Conservation (phyloP, 2,888 invertebrate genomes). For the Drosophila yooni region DNA sequence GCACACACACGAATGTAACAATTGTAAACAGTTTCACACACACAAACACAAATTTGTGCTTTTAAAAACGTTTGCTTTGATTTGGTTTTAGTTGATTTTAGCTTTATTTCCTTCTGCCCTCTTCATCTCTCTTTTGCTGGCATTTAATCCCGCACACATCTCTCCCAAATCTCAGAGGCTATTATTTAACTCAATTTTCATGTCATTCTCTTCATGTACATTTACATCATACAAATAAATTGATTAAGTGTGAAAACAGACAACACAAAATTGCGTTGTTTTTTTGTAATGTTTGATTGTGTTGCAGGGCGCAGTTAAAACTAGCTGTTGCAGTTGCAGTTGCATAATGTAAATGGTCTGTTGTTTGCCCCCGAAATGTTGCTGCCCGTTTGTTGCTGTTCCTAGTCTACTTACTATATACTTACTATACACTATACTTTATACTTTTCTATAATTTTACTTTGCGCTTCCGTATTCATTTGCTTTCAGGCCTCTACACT, state of each 20-base stretch:
- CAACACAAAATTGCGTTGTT: conserved; percentile 17
- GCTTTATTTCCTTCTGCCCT: conserved; percentile 7
- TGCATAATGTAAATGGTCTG: conserved; percentile 25
- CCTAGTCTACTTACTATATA: conserved; percentile 21
- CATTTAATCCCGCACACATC: conserved; percentile 24
- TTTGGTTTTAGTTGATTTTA: conserved; percentile 22
- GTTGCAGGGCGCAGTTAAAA: conserved; percentile 34
- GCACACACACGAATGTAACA: conserved; percentile 22
- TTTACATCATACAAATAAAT: conserved; percentile 14
- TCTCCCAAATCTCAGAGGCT: conserved; percentile 46
- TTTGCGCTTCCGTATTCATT: conserved; percentile 20
- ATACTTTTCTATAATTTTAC: conserved; percentile 10
- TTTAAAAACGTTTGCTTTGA: conserved; percentile 9
- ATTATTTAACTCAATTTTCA: conserved; percentile 41
- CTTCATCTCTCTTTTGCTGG: conserved; percentile 2
- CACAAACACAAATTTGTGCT: conserved; percentile 15
- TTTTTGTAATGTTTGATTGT: conserved; percentile 36
- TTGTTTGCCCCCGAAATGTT: conserved; percentile 22
- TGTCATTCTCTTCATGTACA: conserved; percentile 26
- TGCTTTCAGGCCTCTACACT: conserved; percentile 37
- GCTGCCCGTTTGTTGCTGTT: conserved; percentile 44
- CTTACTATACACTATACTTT: conserved; percentile 1
- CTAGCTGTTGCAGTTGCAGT: conserved; percentile 26
- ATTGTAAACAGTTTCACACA: conserved; percentile 36
- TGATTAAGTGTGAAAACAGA: conserved; percentile 9